Evolutionary conservation across 2,113 vertebrate genomes (phyloP), one percentile per base, ranked within the genome.

Genomic region (Hyla sarda): DNA sequence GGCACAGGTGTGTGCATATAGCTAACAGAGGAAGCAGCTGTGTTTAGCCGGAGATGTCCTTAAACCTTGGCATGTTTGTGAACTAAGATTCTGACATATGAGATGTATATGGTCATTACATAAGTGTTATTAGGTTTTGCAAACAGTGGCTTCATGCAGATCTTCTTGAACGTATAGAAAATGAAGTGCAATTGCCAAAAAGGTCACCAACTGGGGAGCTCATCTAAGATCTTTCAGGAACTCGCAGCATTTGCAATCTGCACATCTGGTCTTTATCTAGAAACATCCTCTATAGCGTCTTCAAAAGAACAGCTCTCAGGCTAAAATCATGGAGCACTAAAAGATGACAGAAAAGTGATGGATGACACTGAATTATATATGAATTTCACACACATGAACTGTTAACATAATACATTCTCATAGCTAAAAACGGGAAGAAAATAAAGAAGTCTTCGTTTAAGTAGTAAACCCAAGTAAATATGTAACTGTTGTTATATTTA

Each of bases 21-120:
- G 25, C n/a, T 76, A 50, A 76, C 73, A 76, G 47, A 76, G 73
- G 73, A 76, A 76, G 16, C 73, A 76, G 73, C 73, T 76, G 73
- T 76, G 73, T 76, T 76, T 76, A 76, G 47, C n/a, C 30, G 52
- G 25, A 76, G 73, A 76, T 76, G 73, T 76, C 73, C 73, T 76
- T 76, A 76, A 76, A 76, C 48, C 30, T 48, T 76, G 73, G 13
- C 73, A 52, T 76, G 73, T 76, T 76, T 76, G 73, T 76, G 73
- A 48, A 52, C 73, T 52, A 17, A 1, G 73, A 19, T 76, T 76
- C 65, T 76, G 73, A 76, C 73, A 76, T 75, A 28, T 50, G 73
- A 76, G 47, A 76, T 76, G 73, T 50, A 30, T 30, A 76, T 50
- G 73, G 47, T 76, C 73, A 30, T 76, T 52, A 47, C 47, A 76